Evolutionary conservation across 2,888 invertebrate species (phyloP), one percentile per base, ranked within the genome.

Genomic region (Protodeltote pygarga): DNA sequence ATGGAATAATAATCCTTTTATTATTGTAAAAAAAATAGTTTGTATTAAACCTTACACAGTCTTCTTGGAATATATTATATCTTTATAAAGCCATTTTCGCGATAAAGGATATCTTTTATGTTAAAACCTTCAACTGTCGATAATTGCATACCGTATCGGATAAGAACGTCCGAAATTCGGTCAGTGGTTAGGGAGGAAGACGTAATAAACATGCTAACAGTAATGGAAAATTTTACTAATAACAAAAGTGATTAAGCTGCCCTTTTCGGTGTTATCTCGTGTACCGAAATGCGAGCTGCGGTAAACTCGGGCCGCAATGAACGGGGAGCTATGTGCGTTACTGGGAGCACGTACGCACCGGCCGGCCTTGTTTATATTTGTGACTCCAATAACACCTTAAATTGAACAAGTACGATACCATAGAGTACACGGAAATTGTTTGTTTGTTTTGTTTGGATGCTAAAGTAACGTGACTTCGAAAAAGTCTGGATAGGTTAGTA

Each of bases 261-360:
- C 40, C 51, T 57, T 38, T 24, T 20, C 9, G 8, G 20, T 20
- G 27, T 52, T 62, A 51, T 59, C 45, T 28, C 16, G 21, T 32
- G 28, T 25, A 14, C 42, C 29, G 39, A 59, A 59, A 49, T 53
- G n/a, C n/a, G 35, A 48, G 49, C 34, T 47, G 55, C 40, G 32
- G 29, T 38, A 25, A 34, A 47, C 15, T 32, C 48, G 40, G 71
- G 67, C 65, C 71, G 51, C 31, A 41, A 28, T 45, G n/a, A 24
- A 54, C 29, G 49, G 38, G 41, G 35, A 57, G 72, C 60, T 70
- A 65, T n/a, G 55, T 72, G 77, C 78, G 78, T 67, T 74, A 27
- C 34, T 10, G 45, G 29, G 44, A 66, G 65, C 86, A 87, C 85
- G 86, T 86, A 85, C 73, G 77, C 83, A 75, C 67, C 29, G 47